Evolutionary conservation across 2,888 invertebrate genomes (phyloP).

Genomic region (Rotaria macrura): DNA sequence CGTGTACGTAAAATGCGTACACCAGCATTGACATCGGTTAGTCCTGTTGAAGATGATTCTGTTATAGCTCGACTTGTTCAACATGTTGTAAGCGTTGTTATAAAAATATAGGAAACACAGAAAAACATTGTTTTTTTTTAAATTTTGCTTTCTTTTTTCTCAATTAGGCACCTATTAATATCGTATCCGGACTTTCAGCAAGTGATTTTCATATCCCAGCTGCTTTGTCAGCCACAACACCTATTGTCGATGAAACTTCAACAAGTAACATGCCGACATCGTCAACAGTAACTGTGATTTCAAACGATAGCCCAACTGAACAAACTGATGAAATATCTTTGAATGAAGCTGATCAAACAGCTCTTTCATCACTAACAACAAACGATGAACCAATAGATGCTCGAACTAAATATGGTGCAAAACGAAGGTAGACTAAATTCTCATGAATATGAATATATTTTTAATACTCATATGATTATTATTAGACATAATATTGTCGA

Average conservation of each 20-base stretch:
- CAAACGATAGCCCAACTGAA: background rate
- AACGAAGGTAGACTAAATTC: background rate
- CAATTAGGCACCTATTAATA: background rate
- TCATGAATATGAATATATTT: no score
- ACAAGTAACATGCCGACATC: background rate
- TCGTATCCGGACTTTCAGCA: background rate
- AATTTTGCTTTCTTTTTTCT: background rate
- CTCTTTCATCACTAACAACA: background rate
- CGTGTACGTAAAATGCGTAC: background rate
- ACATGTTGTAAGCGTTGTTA: background rate
- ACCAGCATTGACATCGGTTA: background rate
- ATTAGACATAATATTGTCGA: slow-evolving; percentile 69
- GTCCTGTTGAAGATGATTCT: background rate
- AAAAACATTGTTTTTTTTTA: background rate
- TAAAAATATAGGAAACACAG: background rate
- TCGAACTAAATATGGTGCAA: slow-evolving; percentile 9
- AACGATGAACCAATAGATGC: background rate
- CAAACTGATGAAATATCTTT: background rate
- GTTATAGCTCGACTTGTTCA: slow-evolving; percentile 18
- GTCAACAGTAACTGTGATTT: background rate
- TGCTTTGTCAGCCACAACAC: background rate
- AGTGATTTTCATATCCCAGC: slow-evolving; percentile 20
- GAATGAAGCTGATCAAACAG: background rate
- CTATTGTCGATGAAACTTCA: background rate
- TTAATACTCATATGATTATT: no score